A percentile compares a stretch with the other conserved stretches of the same genome.
Evolutionary conservation across 2,888 invertebrate species (phyloP).

Genomic region (Conistra vaccinii): DNA sequence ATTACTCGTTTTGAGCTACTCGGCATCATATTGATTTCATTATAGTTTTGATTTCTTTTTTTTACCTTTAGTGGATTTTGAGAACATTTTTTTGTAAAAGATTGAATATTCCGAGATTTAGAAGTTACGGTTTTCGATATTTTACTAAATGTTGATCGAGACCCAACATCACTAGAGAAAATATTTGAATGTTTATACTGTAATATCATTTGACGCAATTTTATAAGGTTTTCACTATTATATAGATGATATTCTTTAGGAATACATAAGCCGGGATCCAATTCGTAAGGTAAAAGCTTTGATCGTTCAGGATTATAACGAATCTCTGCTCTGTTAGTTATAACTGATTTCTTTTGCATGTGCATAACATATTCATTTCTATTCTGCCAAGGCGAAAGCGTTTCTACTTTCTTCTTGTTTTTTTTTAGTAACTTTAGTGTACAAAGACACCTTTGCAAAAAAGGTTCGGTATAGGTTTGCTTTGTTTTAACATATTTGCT

Average conservation of each 20-base stretch:
- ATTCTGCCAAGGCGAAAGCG: conserved; percentile 3
- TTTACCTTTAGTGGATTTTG: conserved; percentile 6
- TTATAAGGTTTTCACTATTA: conserved; percentile 4
- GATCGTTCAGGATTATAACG: conserved; percentile 15
- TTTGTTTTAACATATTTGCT: conserved; percentile 32
- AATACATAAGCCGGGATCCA: conserved; percentile 22
- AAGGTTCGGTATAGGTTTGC: conserved; percentile 40
- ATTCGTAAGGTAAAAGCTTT: conserved; percentile 57
- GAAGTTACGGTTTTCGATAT: conserved; percentile 7
- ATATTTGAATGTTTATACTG: conserved; percentile 21
- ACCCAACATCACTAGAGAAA: neutral
- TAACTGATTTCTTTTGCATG: conserved; percentile 37
- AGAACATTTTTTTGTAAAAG: neutral
- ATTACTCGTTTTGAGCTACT: conserved; percentile 25
- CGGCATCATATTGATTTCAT: neutral
- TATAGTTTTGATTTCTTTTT: neutral
- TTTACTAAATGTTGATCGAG: conserved; percentile 24
- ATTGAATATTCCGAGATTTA: conserved; percentile 5
- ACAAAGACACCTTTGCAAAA: conserved; percentile 56
- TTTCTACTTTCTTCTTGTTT: conserved; percentile 45
- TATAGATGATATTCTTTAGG: conserved; percentile 25
- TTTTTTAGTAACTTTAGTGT: conserved; percentile 51
- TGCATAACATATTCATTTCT: conserved; percentile 36
- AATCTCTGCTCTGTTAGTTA: conserved; percentile 29
- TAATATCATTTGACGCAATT: conserved; percentile 10